Evolutionary conservation across 2,113 vertebrate genomes (phyloP), one percentile per base, ranked within the genome.

Genomic region (Prionailurus bengalensis): DNA sequence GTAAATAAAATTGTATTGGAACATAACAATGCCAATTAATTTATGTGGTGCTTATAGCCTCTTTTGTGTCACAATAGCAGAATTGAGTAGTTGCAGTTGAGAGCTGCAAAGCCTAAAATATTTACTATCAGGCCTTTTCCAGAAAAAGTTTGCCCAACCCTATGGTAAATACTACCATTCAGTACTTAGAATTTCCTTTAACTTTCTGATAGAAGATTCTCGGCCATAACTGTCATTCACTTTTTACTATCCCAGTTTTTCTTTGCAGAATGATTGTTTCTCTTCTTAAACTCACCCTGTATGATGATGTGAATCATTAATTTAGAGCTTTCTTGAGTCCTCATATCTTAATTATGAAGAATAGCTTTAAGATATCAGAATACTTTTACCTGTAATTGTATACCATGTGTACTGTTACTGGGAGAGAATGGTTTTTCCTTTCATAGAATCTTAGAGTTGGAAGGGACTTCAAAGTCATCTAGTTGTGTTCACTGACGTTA

Each of bases 401-500:
- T 31, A 17, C 36, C 12, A 7, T 12, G 25, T 55, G 7, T 31
- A 13, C 39, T 6, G 12, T 91, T 36, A 23, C 91, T 88, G 11
- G 82, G 63, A 87, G 93, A 84, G 53, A 95, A 55, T 48, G 25
- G 19, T 31, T 91, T 94, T 85, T 91, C 39, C 87, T 70, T 58
- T 93, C 68, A 86, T 31, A 15, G 82, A 85, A 58, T 83, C 66
- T 82, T 92, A 27, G 58, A 92, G 3, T n/a, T 55, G 8, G 13
- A 90, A 42, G 79, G 27, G 65, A n/a, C n/a, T 48, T 81, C 36
- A 74, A 7, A 11, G 36, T 71, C n/a, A 19, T 91, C 36, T 79
- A 19, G 27, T 58, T 86, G 25, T 83, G 15, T 21, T 91, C 1
- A n/a, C 25, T 84, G 87, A 92, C 14, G 29, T 31, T 86, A 9